Evolutionary conservation across 2,113 vertebrate genomes (phyloP).

Genomic region (Centropus bengalensis): DNA sequence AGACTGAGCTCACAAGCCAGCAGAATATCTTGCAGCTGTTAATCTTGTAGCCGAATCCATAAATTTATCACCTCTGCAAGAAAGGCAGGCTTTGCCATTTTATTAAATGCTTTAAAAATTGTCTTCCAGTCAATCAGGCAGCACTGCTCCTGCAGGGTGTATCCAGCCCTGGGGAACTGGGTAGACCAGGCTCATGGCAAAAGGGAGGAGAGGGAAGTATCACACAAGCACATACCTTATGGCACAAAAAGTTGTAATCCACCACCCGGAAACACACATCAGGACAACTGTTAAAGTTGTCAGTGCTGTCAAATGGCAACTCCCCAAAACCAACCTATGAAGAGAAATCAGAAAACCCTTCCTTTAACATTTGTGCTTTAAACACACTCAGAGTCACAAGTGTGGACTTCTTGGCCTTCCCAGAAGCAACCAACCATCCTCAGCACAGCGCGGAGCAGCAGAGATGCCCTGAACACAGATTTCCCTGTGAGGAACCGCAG

Average conservation of each 20-base stretch:
- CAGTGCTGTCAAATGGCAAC: constrained; percentile 89
- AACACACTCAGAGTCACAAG: accelerated
- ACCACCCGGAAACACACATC: constrained; percentile 92
- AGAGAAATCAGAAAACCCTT: not conserved
- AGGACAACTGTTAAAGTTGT: constrained; percentile 87
- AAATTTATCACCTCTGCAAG: not conserved
- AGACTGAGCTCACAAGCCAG: not conserved
- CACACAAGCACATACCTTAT: constrained; percentile 82
- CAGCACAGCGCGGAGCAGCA: not conserved
- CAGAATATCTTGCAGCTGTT: not conserved
- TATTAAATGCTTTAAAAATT: not conserved
- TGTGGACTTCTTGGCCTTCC: not conserved
- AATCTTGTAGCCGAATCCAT: not conserved
- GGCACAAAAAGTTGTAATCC: constrained; percentile 89
- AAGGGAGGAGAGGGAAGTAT: not conserved
- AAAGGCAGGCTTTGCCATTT: not conserved
- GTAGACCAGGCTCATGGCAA: not conserved
- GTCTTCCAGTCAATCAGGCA: not conserved
- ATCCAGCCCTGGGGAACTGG: not conserved
- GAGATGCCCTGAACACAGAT: not conserved
- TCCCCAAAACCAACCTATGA: constrained; percentile 91
- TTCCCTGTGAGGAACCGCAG: not conserved
- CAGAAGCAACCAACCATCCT: not conserved
- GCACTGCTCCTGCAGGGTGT: not conserved
- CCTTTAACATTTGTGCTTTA: not conserved